These are phyloP conservation scores for Paguma larvata DNA, from an alignment of 2,797 vertebrate genomes.

Conservation along the genomic window DNA sequence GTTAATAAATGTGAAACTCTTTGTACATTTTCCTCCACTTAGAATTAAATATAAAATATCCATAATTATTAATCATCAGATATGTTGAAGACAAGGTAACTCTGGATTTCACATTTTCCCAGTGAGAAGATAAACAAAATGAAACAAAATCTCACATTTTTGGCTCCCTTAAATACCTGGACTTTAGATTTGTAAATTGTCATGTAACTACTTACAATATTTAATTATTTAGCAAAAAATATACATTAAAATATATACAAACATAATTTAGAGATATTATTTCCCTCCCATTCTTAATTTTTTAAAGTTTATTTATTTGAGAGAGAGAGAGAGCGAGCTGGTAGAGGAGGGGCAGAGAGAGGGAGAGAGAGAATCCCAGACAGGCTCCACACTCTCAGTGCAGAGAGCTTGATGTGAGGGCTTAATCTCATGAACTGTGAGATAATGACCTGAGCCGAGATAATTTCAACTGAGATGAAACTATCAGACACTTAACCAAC, in stretches of 20 bases:
- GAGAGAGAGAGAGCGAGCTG: no score
- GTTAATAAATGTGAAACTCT: background rate
- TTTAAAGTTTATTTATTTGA: no score
- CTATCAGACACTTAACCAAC: no score
- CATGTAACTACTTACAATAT: background rate
- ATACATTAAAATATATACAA: background rate
- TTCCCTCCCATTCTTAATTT: background rate
- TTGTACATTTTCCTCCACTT: background rate
- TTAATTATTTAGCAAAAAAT: background rate
- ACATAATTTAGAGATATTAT: constrained; percentile 36
- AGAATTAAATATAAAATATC: background rate
- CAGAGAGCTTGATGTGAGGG: no score
- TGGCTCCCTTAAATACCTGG: background rate
- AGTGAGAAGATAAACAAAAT: background rate
- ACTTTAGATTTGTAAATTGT: background rate
- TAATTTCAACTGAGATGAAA: no score
- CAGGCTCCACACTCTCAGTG: no score
- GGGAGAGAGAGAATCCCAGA: no score
- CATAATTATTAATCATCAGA: constrained; percentile 21
- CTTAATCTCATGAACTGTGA: no score
- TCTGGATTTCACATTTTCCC: background rate
- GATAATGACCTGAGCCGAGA: no score
- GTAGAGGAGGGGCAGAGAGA: no score
- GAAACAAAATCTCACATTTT: background rate
- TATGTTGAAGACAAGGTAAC: background rate